Evolutionary conservation across 2,797 vertebrate species (phyloP), one percentile per base, ranked within the genome.

Genomic region (Myotis vivesi): DNA sequence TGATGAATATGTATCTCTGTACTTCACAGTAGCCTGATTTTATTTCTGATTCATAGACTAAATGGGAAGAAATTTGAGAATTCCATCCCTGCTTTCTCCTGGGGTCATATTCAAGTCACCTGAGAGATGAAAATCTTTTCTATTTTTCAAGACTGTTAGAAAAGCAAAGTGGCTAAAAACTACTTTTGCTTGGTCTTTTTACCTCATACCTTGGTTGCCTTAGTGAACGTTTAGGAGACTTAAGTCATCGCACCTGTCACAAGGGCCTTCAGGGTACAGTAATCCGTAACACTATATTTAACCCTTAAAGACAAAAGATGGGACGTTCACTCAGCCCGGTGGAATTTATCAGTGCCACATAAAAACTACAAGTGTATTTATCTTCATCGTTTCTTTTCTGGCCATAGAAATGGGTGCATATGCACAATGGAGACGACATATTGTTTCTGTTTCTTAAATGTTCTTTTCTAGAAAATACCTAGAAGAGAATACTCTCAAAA

Each of bases 351-450:
- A 97, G 59, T 68, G 59, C 90, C 41, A 87, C 59, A 51, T 96
- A 95, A 96, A 98, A 97, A 97, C 73, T 80, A 2, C 73, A 95
- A 94, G 69, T 75, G 51, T 96, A 89, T 97, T 97, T 93, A 96
- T 97, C 49, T 95, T 30, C 64, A 87, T 96, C 12, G 6, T 96
- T 95, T 81, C 8, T 87, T 95, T 97, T 96, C 87, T 90, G 71
- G 44, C 23, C 33, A n/a, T 82, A 85, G 95, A 96, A 98, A 97
- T 97, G 72, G 68, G 30, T 96, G 9, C 11, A n/a, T 66, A 91
- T 75, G 80, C n/a, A 95, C 55, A 66, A 2, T 0, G 84, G 77
- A 92, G 36, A 97, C 96, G 97, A 89, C 85, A 96, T 92, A 62
- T 79, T 77, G 17, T 96, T 96, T 96, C 82, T 92, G 44, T 95